A percentile compares a stretch with the other conserved stretches of the same genome.
These are phyloP conservation scores for Metacarcinus magister DNA, from an alignment of 2,888 invertebrate species.

Conservation along the genomic window DNA sequence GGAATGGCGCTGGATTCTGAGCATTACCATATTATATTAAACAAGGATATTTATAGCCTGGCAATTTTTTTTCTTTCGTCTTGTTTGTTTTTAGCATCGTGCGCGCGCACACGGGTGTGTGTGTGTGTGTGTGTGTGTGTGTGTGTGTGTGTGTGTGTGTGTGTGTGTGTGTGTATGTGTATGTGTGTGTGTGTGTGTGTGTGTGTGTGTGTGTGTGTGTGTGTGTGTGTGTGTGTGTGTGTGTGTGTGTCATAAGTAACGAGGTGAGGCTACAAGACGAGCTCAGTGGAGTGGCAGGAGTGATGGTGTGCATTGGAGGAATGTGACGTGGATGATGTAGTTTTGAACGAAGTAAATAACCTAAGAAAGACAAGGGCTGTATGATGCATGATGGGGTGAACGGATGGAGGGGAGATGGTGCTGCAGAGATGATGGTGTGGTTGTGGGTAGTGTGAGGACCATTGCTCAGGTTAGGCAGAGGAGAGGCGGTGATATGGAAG, in stretches of 20 bases:
- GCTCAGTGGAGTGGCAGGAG: background rate
- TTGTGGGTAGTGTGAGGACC: no score
- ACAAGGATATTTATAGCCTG: conserved; percentile 65
- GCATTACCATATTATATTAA: conserved; percentile 70
- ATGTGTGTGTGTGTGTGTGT: background rate
- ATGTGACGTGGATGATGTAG: no score
- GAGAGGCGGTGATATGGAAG: no score
- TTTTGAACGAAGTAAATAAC: no score
- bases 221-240: background rate
- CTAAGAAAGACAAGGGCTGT: no score
- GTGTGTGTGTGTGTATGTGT: background rate
- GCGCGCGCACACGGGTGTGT: background rate
- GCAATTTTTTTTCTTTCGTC: conserved; percentile 38
- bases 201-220: background rate
- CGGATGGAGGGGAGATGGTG: background rate
- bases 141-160: conserved; percentile 39
- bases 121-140: background rate
- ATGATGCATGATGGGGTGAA: no score
- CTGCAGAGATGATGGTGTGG: no score
- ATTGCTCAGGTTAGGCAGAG: no score
- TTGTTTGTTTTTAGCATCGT: background rate
- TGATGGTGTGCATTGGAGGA: background rate
- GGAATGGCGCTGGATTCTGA: conserved; percentile 58
- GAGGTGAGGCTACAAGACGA: background rate
- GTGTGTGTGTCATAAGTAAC: background rate